These are phyloP conservation scores for Clistopyga incitator DNA, from an alignment of 2,888 invertebrate genomes.

Conservation along the genomic window DNA sequence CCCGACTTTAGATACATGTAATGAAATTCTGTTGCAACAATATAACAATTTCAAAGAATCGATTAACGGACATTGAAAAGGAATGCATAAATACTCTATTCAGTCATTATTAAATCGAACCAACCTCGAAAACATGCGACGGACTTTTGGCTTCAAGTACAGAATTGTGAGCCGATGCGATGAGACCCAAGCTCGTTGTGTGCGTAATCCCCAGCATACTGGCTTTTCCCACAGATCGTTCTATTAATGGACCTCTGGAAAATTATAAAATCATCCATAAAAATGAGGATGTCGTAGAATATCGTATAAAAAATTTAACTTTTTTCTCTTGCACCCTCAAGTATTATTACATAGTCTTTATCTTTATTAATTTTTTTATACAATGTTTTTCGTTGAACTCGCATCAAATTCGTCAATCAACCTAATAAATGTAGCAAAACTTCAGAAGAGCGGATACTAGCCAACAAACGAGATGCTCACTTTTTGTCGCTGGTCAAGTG, in stretches of 20 bases:
- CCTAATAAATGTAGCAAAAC: too few species aligned
- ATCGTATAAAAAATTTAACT: too few species aligned
- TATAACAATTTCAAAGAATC: too few species aligned
- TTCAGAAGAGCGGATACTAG: background rate
- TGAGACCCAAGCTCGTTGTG: conserved; percentile 90
- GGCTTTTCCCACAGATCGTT: conserved; percentile 89
- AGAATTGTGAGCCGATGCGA: conserved; percentile 91
- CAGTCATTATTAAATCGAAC: conserved; percentile 51
- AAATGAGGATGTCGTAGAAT: too few species aligned
- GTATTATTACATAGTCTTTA: too few species aligned
- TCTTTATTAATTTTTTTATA: too few species aligned
- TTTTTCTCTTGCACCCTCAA: too few species aligned
- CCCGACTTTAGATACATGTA: too few species aligned
- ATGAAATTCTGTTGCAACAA: too few species aligned
- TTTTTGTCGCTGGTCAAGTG: conserved; percentile 85
- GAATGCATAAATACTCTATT: conserved; percentile 24
- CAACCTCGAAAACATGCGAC: conserved; percentile 88
- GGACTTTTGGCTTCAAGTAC: conserved; percentile 89
- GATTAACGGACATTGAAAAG: background rate
- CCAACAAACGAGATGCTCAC: conserved; percentile 70
- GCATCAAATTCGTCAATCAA: too few species aligned
- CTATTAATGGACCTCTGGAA: conserved; percentile 87
- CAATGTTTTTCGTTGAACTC: too few species aligned
- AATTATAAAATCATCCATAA: conserved; percentile 4
- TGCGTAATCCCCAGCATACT: conserved; percentile 89